Evolutionary conservation across 1,140 invertebrate genomes (phyloP).

Genomic region (Akabosia matsudoensis): DNA sequence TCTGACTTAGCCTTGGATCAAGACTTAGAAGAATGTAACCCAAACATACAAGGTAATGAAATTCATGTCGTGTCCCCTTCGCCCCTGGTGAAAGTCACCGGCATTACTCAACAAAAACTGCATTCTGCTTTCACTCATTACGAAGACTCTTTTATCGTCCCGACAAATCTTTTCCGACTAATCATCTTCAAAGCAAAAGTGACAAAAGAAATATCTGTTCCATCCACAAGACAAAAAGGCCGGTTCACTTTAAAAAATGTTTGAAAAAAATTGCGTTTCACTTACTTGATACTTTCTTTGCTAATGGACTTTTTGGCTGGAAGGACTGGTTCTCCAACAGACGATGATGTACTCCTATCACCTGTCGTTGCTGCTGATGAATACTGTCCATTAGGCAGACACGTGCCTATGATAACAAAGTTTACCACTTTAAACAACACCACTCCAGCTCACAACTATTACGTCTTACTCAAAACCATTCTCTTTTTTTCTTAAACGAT

Average conservation of each 20-base stretch:
- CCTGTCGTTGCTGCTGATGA: conserved; percentile 6
- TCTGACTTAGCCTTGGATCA: too few species aligned
- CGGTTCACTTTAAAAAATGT: background rate
- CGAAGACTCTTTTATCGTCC: too few species aligned
- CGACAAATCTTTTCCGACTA: too few species aligned
- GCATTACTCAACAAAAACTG: too few species aligned
- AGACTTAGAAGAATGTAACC: too few species aligned
- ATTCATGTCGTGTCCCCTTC: too few species aligned
- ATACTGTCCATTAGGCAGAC: conserved; percentile 41
- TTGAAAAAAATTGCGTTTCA: background rate
- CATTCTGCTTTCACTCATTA: too few species aligned
- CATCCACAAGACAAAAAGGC: background rate
- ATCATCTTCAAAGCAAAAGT: too few species aligned
- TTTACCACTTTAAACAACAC: conserved; percentile 26
- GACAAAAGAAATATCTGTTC: background rate
- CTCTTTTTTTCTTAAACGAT: background rate
- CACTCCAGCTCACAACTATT: background rate
- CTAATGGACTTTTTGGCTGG: conserved; percentile 39
- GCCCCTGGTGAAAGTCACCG: too few species aligned
- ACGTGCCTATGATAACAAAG: conserved; percentile 21
- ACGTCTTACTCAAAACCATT: too few species aligned
- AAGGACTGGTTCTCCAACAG: conserved; percentile 22
- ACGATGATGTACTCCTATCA: conserved; percentile 19
- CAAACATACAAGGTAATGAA: too few species aligned
- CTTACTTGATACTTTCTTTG: conserved; percentile 41